These are phyloP conservation scores for Drosophila histrio DNA, from an alignment of 2,888 invertebrate species.

Conservation along the genomic window DNA sequence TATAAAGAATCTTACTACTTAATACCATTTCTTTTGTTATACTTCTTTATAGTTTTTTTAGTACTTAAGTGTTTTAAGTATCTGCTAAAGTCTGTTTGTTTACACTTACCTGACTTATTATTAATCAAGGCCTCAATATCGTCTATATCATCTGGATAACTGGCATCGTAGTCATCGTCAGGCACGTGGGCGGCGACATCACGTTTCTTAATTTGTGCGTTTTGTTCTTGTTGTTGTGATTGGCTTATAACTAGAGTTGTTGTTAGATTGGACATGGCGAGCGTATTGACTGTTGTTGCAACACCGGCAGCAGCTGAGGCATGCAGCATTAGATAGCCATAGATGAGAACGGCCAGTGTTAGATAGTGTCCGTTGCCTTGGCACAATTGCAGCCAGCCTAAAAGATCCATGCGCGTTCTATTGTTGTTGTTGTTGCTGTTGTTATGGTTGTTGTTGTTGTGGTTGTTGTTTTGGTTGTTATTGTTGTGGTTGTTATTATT, in stretches of 20 bases:
- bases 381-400: constrained; percentile 66
- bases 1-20: no score
- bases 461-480: constrained; percentile 32
- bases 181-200: constrained; percentile 83
- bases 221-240: constrained; percentile 24
- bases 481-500: constrained; percentile 20
- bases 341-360: constrained; percentile 76
- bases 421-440: constrained; percentile 38
- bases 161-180: constrained; percentile 82
- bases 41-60: no score
- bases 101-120: constrained; percentile 82
- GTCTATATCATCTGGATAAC: constrained; percentile 83
- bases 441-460: constrained; percentile 14
- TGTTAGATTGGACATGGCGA: constrained; percentile 43
- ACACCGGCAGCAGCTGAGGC: constrained; percentile 64
- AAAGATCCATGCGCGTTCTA: constrained; percentile 52
- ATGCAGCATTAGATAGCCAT: constrained; percentile 79
- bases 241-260: constrained; percentile 30
- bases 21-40: background rate
- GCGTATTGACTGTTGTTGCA: constrained; percentile 21
- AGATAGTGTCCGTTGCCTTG: constrained; percentile 65
- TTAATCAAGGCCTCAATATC: constrained; percentile 82
- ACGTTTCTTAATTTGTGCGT: constrained; percentile 62
- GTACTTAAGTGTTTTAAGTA: no score
- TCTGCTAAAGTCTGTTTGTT: no score